A percentile compares a stretch with the other conserved stretches of the same genome.
These are phyloP conservation scores for Lottia gigantea DNA, from an alignment of 2,888 invertebrate genomes.

Conservation along the genomic window DNA sequence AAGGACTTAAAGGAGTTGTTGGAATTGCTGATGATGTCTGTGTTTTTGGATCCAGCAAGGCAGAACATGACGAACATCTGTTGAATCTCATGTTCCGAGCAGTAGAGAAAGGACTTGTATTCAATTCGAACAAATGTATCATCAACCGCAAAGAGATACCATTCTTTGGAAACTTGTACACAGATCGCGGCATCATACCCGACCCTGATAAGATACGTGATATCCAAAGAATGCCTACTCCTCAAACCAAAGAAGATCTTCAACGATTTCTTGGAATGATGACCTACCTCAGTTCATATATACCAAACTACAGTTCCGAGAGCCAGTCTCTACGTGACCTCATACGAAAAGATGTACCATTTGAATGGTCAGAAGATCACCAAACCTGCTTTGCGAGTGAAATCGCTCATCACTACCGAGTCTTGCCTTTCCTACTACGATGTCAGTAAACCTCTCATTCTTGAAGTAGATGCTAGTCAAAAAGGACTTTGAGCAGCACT, in stretches of 20 bases:
- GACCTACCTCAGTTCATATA: slow-evolving; percentile 25
- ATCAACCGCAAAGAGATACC: slow-evolving; percentile 13
- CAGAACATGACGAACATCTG: slow-evolving; percentile 29
- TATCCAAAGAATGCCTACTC: slow-evolving; percentile 26
- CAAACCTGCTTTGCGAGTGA: slow-evolving; percentile 21
- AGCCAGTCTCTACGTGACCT: slow-evolving; percentile 23
- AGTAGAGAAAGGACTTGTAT: slow-evolving; percentile 24
- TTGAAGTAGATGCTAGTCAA: slow-evolving; percentile 37
- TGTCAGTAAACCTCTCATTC: slow-evolving; percentile 24
- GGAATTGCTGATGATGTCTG: slow-evolving; percentile 26
- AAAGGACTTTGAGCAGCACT: slow-evolving; percentile 40
- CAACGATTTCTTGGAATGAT: slow-evolving; percentile 28
- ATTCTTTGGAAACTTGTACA: slow-evolving; percentile 28
- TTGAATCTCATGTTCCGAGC: slow-evolving; percentile 21
- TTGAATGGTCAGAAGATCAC: slow-evolving; percentile 27
- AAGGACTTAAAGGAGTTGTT: slow-evolving; percentile 20
- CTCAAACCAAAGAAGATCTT: slow-evolving; percentile 23
- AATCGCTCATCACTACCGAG: slow-evolving; percentile 7
- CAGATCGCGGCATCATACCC: slow-evolving; percentile 16
- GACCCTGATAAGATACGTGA: slow-evolving; percentile 27
- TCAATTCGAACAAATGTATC: slow-evolving; percentile 26
- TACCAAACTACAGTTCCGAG: slow-evolving; percentile 19
- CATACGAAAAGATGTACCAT: slow-evolving; percentile 23
- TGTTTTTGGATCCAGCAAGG: slow-evolving; percentile 13
- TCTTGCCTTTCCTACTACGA: slow-evolving; percentile 22